Base-by-base conservation (phyloP, 2,888 invertebrate species). In the Rhimphoctona megacephalus region DNA sequence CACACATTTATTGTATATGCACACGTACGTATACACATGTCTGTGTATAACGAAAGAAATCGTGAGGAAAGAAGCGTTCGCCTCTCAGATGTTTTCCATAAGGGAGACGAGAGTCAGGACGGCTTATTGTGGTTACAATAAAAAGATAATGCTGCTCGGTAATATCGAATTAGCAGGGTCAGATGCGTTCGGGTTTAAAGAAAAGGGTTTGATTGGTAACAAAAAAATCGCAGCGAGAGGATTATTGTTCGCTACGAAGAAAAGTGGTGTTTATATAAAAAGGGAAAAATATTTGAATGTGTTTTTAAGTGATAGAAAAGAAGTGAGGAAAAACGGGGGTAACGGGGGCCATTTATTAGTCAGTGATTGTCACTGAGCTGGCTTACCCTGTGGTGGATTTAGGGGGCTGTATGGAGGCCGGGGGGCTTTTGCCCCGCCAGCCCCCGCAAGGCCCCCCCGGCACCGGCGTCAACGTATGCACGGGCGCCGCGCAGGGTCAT, bases 381-480 rank as follows among this genome's bases (percentile, higher is more conserved):
- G 96, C 93, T 92, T 94, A 94, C 93, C 92, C 95, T 94, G 94
- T 93, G 92, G 94, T 94, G 94, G 95, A 94, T 96, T 95, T 95
- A 95, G 97, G 97, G 96, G 97, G 96, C 96, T 97, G 97, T 95
- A 96, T 96, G 95, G 97, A 97, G 95, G 96, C 96, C 95, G 96
- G 96, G 95, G 96, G 96, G 94, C 95, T 96, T 94, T 95, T 96
- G 95, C 96, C 96, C 95, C 95, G 96, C 95, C 95, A 96, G 95
- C 95, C 96, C 95, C 96, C 96, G 95, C 94, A 95, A 94, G 95
- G 95, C 94, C 95, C 95, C 95, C 94, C 95, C 93, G 93, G 93
- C 90, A 95, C 95, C 94, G 95, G 90, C 88, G 86, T 90, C 36
- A 89, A 91, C 81, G 93, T 92, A 85, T 92, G 92, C 90, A 89